Percentiles rank a stretch among this genome's conserved stretches.
Conservation (phyloP, 2,888 invertebrate species). For the Agriopis marginaria region DNA sequence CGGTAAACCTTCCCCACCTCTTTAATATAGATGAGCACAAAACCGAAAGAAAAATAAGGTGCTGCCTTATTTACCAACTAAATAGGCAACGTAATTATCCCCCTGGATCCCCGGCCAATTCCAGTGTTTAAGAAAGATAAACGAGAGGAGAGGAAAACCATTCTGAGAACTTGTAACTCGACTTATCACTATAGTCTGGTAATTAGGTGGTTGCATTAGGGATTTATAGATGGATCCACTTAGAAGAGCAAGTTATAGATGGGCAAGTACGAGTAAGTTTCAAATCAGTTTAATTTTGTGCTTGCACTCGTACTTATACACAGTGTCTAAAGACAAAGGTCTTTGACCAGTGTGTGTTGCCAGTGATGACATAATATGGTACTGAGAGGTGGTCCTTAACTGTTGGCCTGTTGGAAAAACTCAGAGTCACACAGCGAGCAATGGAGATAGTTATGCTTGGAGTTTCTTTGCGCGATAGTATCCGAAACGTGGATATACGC, state of each 20-base stretch:
- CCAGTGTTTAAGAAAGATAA: constrained; percentile 85
- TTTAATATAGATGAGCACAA: constrained; percentile 52
- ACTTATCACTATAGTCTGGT: constrained; percentile 64
- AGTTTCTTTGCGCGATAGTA: too few species aligned
- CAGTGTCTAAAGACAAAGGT: too few species aligned
- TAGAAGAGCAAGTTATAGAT: constrained; percentile 24
- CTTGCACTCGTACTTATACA: too few species aligned
- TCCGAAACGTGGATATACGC: too few species aligned
- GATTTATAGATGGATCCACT: constrained; percentile 58
- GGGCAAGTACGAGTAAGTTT: too few species aligned
- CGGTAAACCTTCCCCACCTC: constrained; percentile 43
- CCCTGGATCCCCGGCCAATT: constrained; percentile 77
- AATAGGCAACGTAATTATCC: constrained; percentile 82
- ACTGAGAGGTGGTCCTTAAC: too few species aligned
- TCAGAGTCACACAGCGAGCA: too few species aligned
- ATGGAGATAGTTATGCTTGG: too few species aligned
- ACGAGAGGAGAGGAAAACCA: constrained; percentile 78
- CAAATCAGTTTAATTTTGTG: not conserved
- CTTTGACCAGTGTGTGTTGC: too few species aligned
- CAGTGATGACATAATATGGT: too few species aligned
- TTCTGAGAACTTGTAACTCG: constrained; percentile 73
- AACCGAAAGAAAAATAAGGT: constrained; percentile 63
- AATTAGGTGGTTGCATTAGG: constrained; percentile 63
- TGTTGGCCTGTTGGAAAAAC: too few species aligned
- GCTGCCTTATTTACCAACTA: constrained; percentile 67